Evolutionary conservation across 2,797 vertebrate species (phyloP), one percentile per base, ranked within the genome.

Genomic region (Pseudomugil gertrudae): DNA sequence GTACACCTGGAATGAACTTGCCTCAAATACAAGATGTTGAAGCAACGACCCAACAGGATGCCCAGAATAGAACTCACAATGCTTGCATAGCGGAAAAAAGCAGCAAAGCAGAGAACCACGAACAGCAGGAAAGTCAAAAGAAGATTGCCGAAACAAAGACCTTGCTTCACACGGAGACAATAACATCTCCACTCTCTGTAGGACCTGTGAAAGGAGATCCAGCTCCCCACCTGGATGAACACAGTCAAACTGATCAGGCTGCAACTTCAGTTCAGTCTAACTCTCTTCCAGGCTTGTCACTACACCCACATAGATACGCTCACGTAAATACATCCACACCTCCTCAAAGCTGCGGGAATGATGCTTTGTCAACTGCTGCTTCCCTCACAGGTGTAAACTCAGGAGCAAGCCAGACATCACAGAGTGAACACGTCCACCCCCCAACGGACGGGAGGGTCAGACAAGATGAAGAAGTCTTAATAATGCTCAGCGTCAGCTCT

Each of bases 241-340:
- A 33, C 17, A 52, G 30, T 14, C 9, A 43, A 59, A 60, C 38
- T 23, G 47, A 40, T 67, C 79, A 66, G 63, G 36, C 48, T 48
- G 48, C 63, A 57, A 45, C 9, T 29, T 72, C 72, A 53, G 66
- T 38, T 62, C 61, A 57, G 66, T 63, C 59, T 2, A 38, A 61
- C 19, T 38, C 63, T 63, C 29, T 68, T 47, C 43, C 10, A 14
- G 53, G 60, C 48, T 45, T 3, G 3, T 38, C 19, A 1, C 40
- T 40, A 55, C 64, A 32, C 62, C 64, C 72, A 74, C 78, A 76
- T 36, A 69, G 52, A 60, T 35, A 56, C 23, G 1, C 30, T 57
- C 61, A 69, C 26, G 62, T 60, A 53, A 79, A 75, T 75, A 80
- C 6, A n/a, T 68, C 50, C 55, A 56, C 63, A 51, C 74, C 85